Evolutionary conservation across 2,797 vertebrate genomes (phyloP).

Genomic region (Vultur gryphus): DNA sequence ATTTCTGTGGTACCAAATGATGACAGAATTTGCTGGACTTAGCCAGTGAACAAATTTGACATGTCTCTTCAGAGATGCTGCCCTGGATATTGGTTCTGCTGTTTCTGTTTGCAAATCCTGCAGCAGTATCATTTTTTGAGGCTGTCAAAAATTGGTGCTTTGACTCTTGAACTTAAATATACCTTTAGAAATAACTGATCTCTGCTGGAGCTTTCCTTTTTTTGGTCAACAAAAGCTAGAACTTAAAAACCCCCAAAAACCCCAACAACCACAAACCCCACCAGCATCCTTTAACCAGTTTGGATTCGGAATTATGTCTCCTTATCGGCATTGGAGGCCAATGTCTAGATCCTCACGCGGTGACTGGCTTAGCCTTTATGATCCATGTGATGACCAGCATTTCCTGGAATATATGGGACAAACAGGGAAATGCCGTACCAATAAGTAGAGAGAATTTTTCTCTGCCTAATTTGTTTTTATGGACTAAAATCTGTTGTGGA

Average conservation of each 20-base stretch:
- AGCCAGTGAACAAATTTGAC: neutral
- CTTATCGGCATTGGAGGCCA: neutral
- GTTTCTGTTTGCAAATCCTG: neutral
- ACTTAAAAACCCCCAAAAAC: neutral
- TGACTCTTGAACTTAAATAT: neutral
- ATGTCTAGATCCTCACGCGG: neutral
- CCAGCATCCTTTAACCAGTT: neutral
- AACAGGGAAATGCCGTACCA: neutral
- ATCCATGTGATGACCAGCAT: neutral
- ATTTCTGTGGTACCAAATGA: neutral
- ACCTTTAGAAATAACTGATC: neutral
- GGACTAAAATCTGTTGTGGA: neutral
- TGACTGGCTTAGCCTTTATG: neutral
- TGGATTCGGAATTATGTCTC: neutral
- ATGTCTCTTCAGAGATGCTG: neutral
- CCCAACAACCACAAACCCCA: neutral
- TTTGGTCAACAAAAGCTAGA: neutral
- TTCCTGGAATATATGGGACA: neutral
- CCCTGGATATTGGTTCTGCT: neutral
- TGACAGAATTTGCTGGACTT: conserved; percentile 6
- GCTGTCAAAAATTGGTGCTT: neutral
- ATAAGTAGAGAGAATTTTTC: neutral
- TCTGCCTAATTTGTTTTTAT: neutral
- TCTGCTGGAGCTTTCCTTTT: neutral
- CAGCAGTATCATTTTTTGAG: neutral